Evolutionary conservation across 2,888 invertebrate genomes (phyloP), one percentile per base, ranked within the genome.

Genomic region (Melieria crassipennis): DNA sequence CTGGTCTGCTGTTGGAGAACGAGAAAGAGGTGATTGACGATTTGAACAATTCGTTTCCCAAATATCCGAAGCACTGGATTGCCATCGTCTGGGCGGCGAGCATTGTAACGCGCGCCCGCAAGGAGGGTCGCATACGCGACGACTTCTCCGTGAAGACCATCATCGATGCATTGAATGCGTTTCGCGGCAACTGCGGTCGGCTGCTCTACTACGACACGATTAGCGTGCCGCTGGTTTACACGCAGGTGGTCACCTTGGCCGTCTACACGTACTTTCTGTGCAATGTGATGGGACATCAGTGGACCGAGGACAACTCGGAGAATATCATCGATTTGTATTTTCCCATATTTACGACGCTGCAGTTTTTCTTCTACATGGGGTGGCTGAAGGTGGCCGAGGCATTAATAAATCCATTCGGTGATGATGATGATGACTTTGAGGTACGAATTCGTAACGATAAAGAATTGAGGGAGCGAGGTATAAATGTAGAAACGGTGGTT

Each of bases 91-190:
- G 96, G 96, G 95, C 95, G 0, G 91, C 94, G 1, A 93, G 94
- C 83, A 94, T 96, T 79, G 92, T 95, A 70, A 94, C 94, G 1
- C 88, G 95, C 73, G 95, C 95, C 3, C 89, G 95, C 5, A 94
- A 93, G 82, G 96, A 96, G 86, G 95, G 94, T 10, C 89, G 94
- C 79, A 94, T 96, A 81, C 89, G 94, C 65, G 95, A 95, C 79
- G 97, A 97, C 86, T 96, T 95, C 82, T 95, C 96, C 0, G 93
- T 96, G 0, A 95, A 96, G 84, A 95, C 96, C 5, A 91, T 97
- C 60, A 91, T 95, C 75, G 94, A 95, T 81, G 94, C 94, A 85
- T 86, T 96, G 72, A 95, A 95, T 83, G 91, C 91, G 80, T 95
- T 94, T 82, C 89, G 95, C 77, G 93, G 92, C 16, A 90, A 91